A percentile compares a stretch with the other conserved stretches of the same genome.
These are phyloP conservation scores for Diploptera punctata DNA, from an alignment of 2,888 invertebrate species.

Conservation along the genomic window DNA sequence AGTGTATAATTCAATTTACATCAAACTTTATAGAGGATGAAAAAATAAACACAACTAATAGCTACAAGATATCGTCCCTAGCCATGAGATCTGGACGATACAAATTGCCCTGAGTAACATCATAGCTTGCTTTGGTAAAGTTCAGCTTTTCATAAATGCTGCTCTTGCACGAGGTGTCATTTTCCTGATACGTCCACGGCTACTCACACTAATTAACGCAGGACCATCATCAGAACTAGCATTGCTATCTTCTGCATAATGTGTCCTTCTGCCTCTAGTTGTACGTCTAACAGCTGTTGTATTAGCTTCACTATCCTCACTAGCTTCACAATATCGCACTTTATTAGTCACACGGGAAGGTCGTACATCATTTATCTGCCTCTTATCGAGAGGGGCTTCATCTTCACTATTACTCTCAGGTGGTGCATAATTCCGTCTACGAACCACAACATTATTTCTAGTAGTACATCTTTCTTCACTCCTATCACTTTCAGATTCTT, in stretches of 20 bases:
- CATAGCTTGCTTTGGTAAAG: neutral
- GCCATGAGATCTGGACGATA: constrained; percentile 1
- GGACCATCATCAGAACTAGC: constrained; percentile 26
- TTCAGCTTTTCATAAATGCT: neutral
- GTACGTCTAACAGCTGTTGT: constrained; percentile 47
- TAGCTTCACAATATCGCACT: constrained; percentile 35
- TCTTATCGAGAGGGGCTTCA: neutral
- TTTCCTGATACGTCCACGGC: constrained; percentile 83
- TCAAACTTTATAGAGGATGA: neutral
- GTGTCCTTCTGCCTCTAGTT: constrained; percentile 52
- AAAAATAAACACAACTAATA: neutral
- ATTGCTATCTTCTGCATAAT: constrained; percentile 54
- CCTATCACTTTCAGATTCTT: constrained; percentile 13
- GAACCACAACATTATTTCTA: neutral
- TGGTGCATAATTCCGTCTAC: neutral
- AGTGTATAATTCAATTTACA: neutral
- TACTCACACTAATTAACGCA: constrained; percentile 66
- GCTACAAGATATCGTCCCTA: neutral
- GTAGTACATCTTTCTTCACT: neutral
- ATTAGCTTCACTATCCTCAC: constrained; percentile 47
- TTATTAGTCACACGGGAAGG: constrained; percentile 53
- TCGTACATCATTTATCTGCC: neutral
- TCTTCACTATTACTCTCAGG: neutral
- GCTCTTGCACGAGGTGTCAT: constrained; percentile 81
- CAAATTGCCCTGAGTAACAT: constrained; percentile 22